Evolutionary conservation across 2,888 invertebrate genomes (phyloP).

Genomic region (Agrotis ipsilon): DNA sequence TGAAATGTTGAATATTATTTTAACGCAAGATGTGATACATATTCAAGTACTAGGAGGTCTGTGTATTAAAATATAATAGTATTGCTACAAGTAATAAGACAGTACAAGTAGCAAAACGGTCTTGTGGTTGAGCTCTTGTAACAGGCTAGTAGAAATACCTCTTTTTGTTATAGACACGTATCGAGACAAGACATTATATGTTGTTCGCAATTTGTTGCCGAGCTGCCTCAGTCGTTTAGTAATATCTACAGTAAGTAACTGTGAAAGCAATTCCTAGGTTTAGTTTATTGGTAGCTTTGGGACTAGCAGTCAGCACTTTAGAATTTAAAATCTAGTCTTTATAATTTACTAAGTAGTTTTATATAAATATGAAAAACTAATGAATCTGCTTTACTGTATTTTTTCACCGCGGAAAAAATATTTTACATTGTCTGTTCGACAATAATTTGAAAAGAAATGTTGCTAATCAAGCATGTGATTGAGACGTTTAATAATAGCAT

Average conservation of each 20-base stretch:
- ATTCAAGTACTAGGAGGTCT: background rate
- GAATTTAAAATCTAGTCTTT: no score
- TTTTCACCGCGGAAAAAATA: no score
- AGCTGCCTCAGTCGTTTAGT: background rate
- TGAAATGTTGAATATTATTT: background rate
- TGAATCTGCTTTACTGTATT: no score
- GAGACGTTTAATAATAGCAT: slow-evolving; percentile 8
- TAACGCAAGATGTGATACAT: background rate
- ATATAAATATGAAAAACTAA: no score
- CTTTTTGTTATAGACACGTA: slow-evolving; percentile 25
- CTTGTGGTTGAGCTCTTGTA: background rate
- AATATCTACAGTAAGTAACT: background rate
- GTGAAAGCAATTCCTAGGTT: background rate
- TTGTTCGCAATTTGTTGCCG: slow-evolving; percentile 16
- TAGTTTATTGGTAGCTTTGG: background rate
- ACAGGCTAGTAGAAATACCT: background rate
- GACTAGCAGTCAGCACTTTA: no score
- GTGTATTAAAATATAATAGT: background rate
- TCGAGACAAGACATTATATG: slow-evolving; percentile 19
- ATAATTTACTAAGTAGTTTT: no score
- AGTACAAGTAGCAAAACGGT: background rate
- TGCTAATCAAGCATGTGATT: background rate
- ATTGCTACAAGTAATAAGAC: background rate
- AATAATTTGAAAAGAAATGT: no score
- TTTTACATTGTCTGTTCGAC: no score